Evolutionary conservation across 2,113 vertebrate genomes (phyloP), one percentile per base, ranked within the genome.

Genomic region (Pterocles gutturalis): DNA sequence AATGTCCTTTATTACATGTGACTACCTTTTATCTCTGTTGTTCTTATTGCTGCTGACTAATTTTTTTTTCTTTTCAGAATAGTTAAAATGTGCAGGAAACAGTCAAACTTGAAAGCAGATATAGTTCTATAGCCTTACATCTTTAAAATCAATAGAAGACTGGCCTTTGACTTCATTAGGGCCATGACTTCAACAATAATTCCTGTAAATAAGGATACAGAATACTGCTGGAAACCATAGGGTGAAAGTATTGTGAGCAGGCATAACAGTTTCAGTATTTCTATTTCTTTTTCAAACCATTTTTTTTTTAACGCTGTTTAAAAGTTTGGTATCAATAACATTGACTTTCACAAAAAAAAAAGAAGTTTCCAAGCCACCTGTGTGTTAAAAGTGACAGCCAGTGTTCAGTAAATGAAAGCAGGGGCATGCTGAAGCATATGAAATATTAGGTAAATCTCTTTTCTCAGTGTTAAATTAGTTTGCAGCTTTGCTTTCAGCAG

Each of bases 401-500:
- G 45, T 72, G 9, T 65, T 69, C 28, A 25, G 29, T 73, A 77
- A 86, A 73, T 20, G 46, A 83, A 83, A 81, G 69, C 16, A 49
- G 45, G 61, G n/a, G 19, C 8, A 1, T 77, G 58, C 25, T 9
- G 0, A 66, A 48, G 20, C 38, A 13, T 33, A 62, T 90, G 41
- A 90, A 91, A 72, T 75, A 66, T 76, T 77, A 73, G 11, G 29
- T 75, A 87, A 72, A 87, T 82, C 34, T 13, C 15, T n/a, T 49
- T 90, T 64, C 65, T 93, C 26, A 51, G 1, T 53, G 57, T 60
- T 90, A 60, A 81, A 92, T 75, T 75, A 67, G 67, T 61, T 64
- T 46, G 31, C 76, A 91, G 80, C 53, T 79, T 78, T 94, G 65
- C 71, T 83, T 95, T 94, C 90, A 79, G 77, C 4, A 11, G 53